Percentiles rank a stretch among this genome's conserved stretches.
Evolutionary conservation across 2,113 vertebrate species (phyloP).

Genomic region (Phalacrocorax aristotelis): DNA sequence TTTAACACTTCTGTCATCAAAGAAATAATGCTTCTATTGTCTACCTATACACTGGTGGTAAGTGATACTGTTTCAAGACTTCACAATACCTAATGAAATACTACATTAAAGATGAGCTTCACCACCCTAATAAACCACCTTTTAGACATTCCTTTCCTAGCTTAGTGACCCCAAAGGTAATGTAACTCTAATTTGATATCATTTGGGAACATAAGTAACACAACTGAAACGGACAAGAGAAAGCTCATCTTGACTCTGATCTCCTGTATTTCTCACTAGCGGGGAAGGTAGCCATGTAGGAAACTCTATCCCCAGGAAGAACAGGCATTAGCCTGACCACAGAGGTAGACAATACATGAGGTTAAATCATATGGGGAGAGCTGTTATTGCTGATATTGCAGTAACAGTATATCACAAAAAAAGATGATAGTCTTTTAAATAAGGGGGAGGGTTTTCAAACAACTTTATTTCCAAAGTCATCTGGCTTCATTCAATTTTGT

Average conservation of each 20-base stretch:
- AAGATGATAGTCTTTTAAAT: not conserved
- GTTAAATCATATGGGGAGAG: not conserved
- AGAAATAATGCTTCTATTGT: not conserved
- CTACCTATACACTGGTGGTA: not conserved
- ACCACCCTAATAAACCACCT: not conserved
- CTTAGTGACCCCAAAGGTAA: not conserved
- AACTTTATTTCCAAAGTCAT: not conserved
- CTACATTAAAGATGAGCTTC: not conserved
- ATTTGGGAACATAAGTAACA: not conserved
- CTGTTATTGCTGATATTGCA: not conserved
- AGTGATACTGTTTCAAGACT: not conserved
- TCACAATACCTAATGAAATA: not conserved
- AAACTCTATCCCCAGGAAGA: not conserved
- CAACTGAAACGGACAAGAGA: not conserved
- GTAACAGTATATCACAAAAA: not conserved
- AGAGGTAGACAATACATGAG: not conserved
- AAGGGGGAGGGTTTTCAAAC: not conserved
- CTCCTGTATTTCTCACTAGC: not conserved
- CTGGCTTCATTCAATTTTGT: not conserved
- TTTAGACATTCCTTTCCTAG: not conserved
- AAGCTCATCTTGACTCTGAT: not conserved
- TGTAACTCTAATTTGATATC: not conserved
- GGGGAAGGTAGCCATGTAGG: not conserved
- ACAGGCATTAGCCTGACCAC: not conserved
- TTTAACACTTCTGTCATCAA: not conserved